Base-by-base conservation (phyloP, 2,797 vertebrate species). In the Crenichthys baileyi region DNA sequence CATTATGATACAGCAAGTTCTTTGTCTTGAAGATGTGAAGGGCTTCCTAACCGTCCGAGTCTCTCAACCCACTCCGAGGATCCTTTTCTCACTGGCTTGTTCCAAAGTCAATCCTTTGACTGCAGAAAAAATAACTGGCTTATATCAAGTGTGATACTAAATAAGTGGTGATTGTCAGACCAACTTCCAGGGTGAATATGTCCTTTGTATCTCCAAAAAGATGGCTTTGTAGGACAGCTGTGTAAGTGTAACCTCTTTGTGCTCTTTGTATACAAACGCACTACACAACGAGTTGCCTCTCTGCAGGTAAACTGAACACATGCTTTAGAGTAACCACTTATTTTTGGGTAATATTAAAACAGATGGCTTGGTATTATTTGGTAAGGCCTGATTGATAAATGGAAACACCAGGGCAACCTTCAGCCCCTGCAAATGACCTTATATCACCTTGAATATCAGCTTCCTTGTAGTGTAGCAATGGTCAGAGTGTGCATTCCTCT, bases 221-320 rank as follows among this genome's bases (percentile, higher is more conserved):
- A 95, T 96, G 95, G 95, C 95, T 96, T 95, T 94, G 94, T 93
- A 94, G 90, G 91, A 94, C 91, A 92, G 92, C 92, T 91, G 91
- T 91, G 85, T 91, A 92, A 90, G 93, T 93, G 93, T 94, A 94
- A 94, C 90, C 90, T 84, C 86, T 89, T 73, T 83, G 79, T 85
- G 85, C 81, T 84, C 85, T 77, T 75, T 18, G 9, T 77, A 53
- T 50, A 68, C 81, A 77, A 70, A 76, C 79, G 74, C 77, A 82
- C 78, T 53, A 81, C 68, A 75, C 85, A 89, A 83, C 72, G 85
- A 81, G 84, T 81, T 83, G 85, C 83, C 78, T 77, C 73, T 73
- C 82, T 80, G 80, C 73, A 80, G 73, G 87, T 86, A 87, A 90
- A 89, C 85, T 83, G 74, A 89, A 87, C 83, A 87, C 72, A 83